Base-by-base conservation (phyloP, 2,797 vertebrate genomes). In the Poeciliopsis paucimaculata region DNA sequence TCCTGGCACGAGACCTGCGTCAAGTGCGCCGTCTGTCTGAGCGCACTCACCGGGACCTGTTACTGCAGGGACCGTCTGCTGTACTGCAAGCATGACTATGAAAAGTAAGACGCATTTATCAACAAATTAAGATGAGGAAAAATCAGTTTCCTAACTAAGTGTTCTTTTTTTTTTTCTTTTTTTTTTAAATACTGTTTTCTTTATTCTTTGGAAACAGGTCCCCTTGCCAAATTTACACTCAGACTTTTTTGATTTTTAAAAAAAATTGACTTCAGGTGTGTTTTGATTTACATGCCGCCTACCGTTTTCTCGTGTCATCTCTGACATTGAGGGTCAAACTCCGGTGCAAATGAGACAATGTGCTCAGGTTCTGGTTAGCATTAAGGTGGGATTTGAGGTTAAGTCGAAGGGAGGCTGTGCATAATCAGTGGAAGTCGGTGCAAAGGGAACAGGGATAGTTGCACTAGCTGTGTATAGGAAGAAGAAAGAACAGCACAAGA, bases 1-100 rank as follows among this genome's bases (percentile, higher is more conserved):
- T 97, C 96, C 15, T 98, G 97, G 97, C 97, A 98, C 72, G 97
- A 98, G 88, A 95, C 95, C 49, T 98, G 97, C 41, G 96, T 98
- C 79, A 97, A 97, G 94, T 98, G 97, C 70, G 90, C 95, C 0
- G 96, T 95, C 79, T 98, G 97, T 88, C 90, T 96, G 88, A 97
- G 96, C 87, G 93, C 92, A 0, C 96, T 98, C 66, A 94, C 95
- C 2, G 97, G 97, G 71, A 97, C 96, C 81, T 98, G 97, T 92
- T 98, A 97, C 94, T 96, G 95, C 76, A 95, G 96, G 72, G 96
- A 98, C 93, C 95, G 96, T 31, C 96, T 96, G 87, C 96, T 97
- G 26, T 98, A 97, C 94, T 98, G 97, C 95, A 97, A 97, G 68
- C 97, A 96, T 49, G 97, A 98, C 95, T 98, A 98, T 72, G 96